A percentile compares a stretch with the other conserved stretches of the same genome.
These are phyloP conservation scores for Pseudeuparius sepicola DNA, from an alignment of 2,888 invertebrate species.

Conservation along the genomic window DNA sequence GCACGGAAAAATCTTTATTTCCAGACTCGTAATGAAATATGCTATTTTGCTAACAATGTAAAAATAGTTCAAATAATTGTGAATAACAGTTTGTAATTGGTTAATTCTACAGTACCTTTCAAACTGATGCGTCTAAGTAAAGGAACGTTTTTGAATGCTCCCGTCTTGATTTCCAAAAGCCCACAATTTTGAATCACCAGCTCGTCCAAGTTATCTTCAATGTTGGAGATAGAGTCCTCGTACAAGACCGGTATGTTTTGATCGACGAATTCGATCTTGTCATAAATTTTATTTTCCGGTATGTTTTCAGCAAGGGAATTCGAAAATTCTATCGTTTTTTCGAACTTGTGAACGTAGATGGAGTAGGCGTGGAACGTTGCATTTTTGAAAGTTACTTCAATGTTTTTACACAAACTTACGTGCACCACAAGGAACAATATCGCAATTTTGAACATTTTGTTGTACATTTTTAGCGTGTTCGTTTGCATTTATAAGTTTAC, in stretches of 20 bases:
- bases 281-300: conserved; percentile 23
- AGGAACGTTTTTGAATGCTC: conserved; percentile 24
- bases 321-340: conserved; percentile 22
- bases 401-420: no score
- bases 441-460: no score
- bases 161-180: conserved; percentile 24
- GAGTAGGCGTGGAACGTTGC: conserved; percentile 26
- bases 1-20: no score
- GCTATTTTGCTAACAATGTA: no score
- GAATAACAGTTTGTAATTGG: conserved; percentile 4
- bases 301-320: conserved; percentile 25
- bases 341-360: conserved; percentile 26
- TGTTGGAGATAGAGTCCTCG: conserved; percentile 24
- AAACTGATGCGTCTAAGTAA: conserved; percentile 21
- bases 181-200: conserved; percentile 24
- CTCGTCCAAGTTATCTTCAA: conserved; percentile 27
- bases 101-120: conserved; percentile 17
- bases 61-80: neutral
- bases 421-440: no score
- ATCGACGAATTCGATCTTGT: conserved; percentile 26
- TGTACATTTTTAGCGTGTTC: no score
- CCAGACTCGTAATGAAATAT: no score
- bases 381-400: conserved; percentile 27
- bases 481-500: no score
- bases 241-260: conserved; percentile 27